Evolutionary conservation across 2,113 vertebrate genomes (phyloP).

Genomic region (Platysteira castanea): DNA sequence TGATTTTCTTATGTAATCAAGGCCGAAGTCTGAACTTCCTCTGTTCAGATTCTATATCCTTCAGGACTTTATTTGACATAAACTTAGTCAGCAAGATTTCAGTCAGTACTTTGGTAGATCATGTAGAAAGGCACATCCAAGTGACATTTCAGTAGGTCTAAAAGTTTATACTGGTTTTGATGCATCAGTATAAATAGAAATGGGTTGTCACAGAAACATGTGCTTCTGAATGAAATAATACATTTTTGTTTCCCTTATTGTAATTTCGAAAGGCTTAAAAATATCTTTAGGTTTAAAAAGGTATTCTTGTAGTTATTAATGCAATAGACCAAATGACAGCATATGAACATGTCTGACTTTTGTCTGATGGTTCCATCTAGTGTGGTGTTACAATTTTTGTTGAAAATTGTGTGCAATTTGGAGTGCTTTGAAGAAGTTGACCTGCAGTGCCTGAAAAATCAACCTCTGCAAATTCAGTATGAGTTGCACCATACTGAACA

Average conservation of each 20-base stretch:
- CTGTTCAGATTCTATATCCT: not conserved
- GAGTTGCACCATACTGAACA: not conserved
- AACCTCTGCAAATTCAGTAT: not conserved
- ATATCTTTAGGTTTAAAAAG: not conserved
- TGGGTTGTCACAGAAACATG: not conserved
- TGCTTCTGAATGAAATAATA: not conserved
- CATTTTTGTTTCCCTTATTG: not conserved
- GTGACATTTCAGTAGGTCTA: not conserved
- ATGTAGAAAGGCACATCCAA: not conserved
- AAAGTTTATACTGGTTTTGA: not conserved
- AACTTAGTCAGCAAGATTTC: not conserved
- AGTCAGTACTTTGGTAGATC: not conserved
- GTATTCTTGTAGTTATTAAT: not conserved
- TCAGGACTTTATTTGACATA: not conserved
- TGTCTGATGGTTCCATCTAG: not conserved
- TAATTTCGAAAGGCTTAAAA: not conserved
- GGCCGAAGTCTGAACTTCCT: not conserved
- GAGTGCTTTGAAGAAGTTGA: not conserved
- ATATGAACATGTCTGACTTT: not conserved
- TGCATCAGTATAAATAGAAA: not conserved
- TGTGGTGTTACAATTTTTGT: not conserved
- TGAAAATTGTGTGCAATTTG: not conserved
- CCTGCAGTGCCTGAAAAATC: not conserved
- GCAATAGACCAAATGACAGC: not conserved
- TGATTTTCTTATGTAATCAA: not conserved